phyloP scores from a whole-genome alignment of 2,888 invertebrate species.

The Acanthosoma haemorrhoidale region DNA sequence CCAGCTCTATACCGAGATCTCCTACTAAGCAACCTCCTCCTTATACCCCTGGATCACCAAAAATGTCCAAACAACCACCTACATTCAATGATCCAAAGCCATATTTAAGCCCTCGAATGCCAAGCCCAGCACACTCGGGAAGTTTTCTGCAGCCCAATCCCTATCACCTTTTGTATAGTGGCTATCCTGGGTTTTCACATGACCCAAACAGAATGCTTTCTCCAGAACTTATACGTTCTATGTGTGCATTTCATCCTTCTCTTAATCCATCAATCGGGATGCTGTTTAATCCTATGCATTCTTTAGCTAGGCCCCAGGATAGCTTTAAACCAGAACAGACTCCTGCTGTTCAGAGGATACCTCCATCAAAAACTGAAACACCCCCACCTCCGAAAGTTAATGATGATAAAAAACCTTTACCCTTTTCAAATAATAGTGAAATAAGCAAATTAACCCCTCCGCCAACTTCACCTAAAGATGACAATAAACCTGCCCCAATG shows the following conservation, averaged over 20 bases:
- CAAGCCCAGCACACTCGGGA: slow-evolving; percentile 34
- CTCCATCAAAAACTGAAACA: slow-evolving; percentile 35
- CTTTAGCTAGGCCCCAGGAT: slow-evolving; percentile 32
- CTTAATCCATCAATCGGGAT: slow-evolving; percentile 42
- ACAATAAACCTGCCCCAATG: not conserved
- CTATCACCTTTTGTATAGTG: slow-evolving; percentile 40
- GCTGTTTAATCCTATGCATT: slow-evolving; percentile 42
- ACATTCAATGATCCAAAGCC: slow-evolving; percentile 27
- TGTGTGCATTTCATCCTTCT: slow-evolving; percentile 42
- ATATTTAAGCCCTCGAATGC: slow-evolving; percentile 29
- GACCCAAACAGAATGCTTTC: slow-evolving; percentile 33
- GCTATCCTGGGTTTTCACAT: slow-evolving; percentile 38
- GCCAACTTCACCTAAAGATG: slow-evolving; percentile 8
- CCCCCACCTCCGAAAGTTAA: not conserved
- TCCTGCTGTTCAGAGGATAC: slow-evolving; percentile 40
- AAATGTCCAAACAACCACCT: slow-evolving; percentile 32
- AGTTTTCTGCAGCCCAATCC: slow-evolving; percentile 37
- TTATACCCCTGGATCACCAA: slow-evolving; percentile 38
- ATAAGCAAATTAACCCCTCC: slow-evolving; percentile 9
- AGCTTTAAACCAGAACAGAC: slow-evolving; percentile 31
- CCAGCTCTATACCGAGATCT: slow-evolving; percentile 29
- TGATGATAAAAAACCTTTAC: slow-evolving; percentile 14
- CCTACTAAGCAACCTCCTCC: slow-evolving; percentile 40
- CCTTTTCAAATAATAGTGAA: not conserved
- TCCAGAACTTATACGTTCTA: slow-evolving; percentile 41